Conservation (phyloP, 1,140 invertebrate species). For the Drosophila elegans region DNA sequence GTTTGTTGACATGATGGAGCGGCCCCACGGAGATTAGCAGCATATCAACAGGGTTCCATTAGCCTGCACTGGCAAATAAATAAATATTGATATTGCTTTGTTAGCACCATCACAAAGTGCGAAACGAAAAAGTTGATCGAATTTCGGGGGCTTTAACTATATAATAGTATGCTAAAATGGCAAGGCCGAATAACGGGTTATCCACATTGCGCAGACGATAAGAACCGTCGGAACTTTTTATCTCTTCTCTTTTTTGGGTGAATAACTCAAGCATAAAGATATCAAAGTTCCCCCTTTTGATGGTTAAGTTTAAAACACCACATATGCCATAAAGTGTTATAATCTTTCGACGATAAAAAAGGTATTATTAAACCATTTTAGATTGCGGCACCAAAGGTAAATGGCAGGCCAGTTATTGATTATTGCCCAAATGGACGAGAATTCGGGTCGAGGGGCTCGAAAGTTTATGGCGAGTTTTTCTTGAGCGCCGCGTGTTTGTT, state of each 20-base stretch:
- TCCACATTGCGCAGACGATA: slow-evolving; percentile 26
- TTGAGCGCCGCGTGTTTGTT: slow-evolving; percentile 21
- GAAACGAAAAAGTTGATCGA: slow-evolving; percentile 18
- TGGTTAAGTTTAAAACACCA: slow-evolving; percentile 1
- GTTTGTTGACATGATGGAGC: slow-evolving; percentile 50
- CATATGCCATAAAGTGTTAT: slow-evolving; percentile 11
- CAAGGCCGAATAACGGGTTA: slow-evolving; percentile 38
- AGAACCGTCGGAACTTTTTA: slow-evolving; percentile 26
- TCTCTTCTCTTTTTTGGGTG: slow-evolving; percentile 6
- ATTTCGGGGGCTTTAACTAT: neutral
- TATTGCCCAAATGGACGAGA: slow-evolving; percentile 41
- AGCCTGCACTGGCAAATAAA: slow-evolving; percentile 33
- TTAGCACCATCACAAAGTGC: slow-evolving; percentile 47
- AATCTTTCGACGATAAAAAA: slow-evolving; percentile 41
- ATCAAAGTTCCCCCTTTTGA: slow-evolving; percentile 12
- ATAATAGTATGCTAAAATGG: neutral
- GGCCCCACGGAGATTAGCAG: slow-evolving; percentile 41
- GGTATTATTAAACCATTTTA: slow-evolving; percentile 19
- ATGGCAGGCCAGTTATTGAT: slow-evolving; percentile 59
- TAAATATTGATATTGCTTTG: slow-evolving; percentile 32
- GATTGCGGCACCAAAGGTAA: slow-evolving; percentile 27
- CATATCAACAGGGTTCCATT: slow-evolving; percentile 40
- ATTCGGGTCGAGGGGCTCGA: slow-evolving; percentile 21
- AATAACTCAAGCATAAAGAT: slow-evolving; percentile 29
- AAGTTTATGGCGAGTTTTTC: slow-evolving; percentile 21